Evolutionary conservation across 2,888 invertebrate genomes (phyloP).

Genomic region (Rugalucina vietnamica): DNA sequence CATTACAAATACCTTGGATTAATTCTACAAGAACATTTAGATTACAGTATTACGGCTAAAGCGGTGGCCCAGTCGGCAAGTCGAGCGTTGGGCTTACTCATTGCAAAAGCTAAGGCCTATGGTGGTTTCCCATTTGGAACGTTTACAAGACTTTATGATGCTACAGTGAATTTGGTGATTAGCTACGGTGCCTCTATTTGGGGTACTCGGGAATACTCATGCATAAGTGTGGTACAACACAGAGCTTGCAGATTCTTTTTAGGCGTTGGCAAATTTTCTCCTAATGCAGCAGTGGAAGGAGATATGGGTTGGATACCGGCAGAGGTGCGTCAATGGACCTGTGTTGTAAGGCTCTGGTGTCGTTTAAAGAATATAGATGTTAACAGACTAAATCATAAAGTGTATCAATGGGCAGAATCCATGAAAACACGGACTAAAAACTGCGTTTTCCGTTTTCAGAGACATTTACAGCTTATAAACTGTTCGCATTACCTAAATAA

Average conservation of each 20-base stretch:
- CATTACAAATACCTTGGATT: conserved; percentile 14
- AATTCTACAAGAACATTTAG: conserved; percentile 18
- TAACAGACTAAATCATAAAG: not conserved
- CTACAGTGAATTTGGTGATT: not conserved
- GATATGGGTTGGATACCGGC: conserved; percentile 21
- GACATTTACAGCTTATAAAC: not conserved
- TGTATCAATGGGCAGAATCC: not conserved
- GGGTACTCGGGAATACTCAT: not conserved
- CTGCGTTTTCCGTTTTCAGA: not conserved
- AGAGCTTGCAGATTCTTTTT: conserved; percentile 8
- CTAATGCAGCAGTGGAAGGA: conserved; percentile 13
- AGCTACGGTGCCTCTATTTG: conserved; percentile 27
- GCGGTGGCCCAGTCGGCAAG: conserved; percentile 13
- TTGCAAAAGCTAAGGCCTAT: conserved; percentile 7
- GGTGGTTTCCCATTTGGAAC: conserved; percentile 8
- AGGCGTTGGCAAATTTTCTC: not conserved
- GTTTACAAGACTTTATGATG: conserved; percentile 26
- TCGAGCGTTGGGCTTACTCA: conserved; percentile 24
- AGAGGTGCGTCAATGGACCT: not conserved
- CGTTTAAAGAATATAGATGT: not conserved
- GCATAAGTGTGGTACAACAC: conserved; percentile 20
- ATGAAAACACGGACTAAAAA: not conserved
- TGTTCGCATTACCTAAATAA: not conserved
- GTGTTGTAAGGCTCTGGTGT: not conserved
- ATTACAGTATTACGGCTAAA: conserved; percentile 20